Evolutionary conservation across 1,140 invertebrate species (phyloP).

Genomic region (Drosophila yakuba): DNA sequence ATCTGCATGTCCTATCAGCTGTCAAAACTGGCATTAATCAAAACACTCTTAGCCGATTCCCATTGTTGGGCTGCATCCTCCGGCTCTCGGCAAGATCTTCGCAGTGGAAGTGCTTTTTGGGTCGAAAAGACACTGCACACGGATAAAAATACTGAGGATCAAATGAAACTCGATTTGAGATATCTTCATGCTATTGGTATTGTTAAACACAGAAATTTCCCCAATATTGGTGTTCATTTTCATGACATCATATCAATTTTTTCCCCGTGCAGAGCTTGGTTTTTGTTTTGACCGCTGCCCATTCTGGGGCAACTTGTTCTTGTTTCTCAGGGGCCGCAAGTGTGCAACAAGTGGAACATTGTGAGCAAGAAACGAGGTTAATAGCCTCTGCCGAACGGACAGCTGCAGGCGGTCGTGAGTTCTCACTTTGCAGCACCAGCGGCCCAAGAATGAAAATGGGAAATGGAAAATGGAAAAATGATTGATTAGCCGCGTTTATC

Average conservation of each 20-base stretch:
- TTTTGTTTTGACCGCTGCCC: slow-evolving; percentile 10
- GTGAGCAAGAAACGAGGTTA: slow-evolving; percentile 64
- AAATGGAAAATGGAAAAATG: slow-evolving; percentile 66
- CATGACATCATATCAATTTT: background rate
- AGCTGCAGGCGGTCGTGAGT: slow-evolving; percentile 74
- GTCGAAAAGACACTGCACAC: background rate
- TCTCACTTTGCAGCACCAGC: slow-evolving; percentile 60
- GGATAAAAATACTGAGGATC: background rate
- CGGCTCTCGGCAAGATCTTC: background rate
- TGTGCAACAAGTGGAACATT: slow-evolving; percentile 74
- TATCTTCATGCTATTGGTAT: too few relatives aligned
- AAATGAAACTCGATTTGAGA: too few relatives aligned
- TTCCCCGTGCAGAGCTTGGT: background rate
- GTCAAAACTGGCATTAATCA: slow-evolving; percentile 81
- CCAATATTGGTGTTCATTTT: background rate
- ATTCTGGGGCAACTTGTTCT: slow-evolving; percentile 37
- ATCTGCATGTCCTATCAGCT: slow-evolving; percentile 53
- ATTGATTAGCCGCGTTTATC: slow-evolving; percentile 66
- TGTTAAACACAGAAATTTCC: too few relatives aligned
- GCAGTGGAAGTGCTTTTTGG: slow-evolving; percentile 21
- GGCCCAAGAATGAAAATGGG: slow-evolving; percentile 2
- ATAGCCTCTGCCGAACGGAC: slow-evolving; percentile 74
- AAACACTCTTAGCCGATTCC: slow-evolving; percentile 70
- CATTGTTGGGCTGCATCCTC: slow-evolving; percentile 33
- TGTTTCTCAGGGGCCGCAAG: slow-evolving; percentile 29